Percentiles rank a stretch among this genome's conserved stretches.
phyloP scores from a whole-genome alignment of 2,888 invertebrate species.

The Cinara cedri region DNA sequence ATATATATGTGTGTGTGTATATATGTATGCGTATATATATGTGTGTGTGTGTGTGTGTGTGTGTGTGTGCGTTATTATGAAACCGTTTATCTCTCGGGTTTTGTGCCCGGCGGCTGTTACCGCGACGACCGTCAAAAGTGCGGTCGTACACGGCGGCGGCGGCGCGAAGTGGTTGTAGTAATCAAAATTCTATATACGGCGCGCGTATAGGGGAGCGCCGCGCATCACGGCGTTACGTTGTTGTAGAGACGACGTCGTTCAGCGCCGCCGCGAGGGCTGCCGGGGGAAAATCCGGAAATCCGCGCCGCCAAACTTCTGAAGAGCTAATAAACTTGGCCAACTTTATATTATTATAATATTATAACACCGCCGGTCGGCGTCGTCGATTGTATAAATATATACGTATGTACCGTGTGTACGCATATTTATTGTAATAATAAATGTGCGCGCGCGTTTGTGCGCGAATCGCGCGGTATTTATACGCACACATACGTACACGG shows the following conservation, averaged over 20 bases:
- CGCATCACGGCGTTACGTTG: not conserved
- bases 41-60: not conserved
- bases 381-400: not conserved
- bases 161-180: constrained; percentile 20
- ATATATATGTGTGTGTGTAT: no score
- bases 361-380: no score
- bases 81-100: constrained; percentile 18
- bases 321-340: constrained; percentile 45
- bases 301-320: constrained; percentile 30
- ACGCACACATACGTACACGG: no score
- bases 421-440: no score
- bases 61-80: no score
- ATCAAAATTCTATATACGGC: constrained; percentile 45
- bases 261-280: not conserved
- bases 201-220: constrained; percentile 1
- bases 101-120: constrained; percentile 1
- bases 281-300: constrained; percentile 42
- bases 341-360: constrained; percentile 25
- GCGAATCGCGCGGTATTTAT: no score
- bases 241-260: constrained; percentile 23
- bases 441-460: no score
- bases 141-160: not conserved
- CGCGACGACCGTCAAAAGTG: not conserved
- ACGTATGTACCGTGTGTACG: no score
- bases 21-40: not conserved